Evolutionary conservation across 2,888 invertebrate species (phyloP), one percentile per base, ranked within the genome.

Genomic region (Perithous albicinctus): DNA sequence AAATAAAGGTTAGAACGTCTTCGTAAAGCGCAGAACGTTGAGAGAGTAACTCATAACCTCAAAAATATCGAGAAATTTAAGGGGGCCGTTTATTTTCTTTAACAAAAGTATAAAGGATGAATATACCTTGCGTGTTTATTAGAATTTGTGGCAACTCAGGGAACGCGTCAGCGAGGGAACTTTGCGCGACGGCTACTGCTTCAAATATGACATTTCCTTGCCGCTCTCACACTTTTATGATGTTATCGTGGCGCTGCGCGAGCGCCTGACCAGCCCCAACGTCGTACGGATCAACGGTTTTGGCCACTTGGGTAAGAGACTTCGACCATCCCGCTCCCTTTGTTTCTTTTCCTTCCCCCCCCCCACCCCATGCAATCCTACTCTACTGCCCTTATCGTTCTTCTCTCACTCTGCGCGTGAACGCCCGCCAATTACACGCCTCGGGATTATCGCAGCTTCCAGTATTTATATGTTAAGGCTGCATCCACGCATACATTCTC

Each of bases 161-260:
- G 99, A 99, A 93, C 94, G 96, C 76, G 96, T 99, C 59, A 95
- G 98, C 0, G 96, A 96, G 81, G 96, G 96, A 0, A 94, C 97
- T 12, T 90, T 96, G 78, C 91, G 93, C 8, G 97, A 97, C 86
- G 99, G 99, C 6, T 98, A 98, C 93, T 96, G 97, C 67, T 99
- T 97, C 93, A 99, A 99, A 91, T 99, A 99, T 91, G 99, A 99
- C 92, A 95, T 99, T 3, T 99, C 99, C 0, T 92, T 99, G 77
- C 99, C 99, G 0, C 93, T 97, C 46, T 93, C 94, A 7, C 93
- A 96, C 75, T 99, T 98, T 93, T 99, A 99, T 92, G 95, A 96
- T 18, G 94, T 99, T 51, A 97, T 99, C 3, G 95, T 96, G 18
- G 94, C 94, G 35, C 94, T 98, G 92, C 93, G 94, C 32, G 93